Evolutionary conservation across 1,140 invertebrate genomes (phyloP).

Genomic region (Cydia fagiglandana): DNA sequence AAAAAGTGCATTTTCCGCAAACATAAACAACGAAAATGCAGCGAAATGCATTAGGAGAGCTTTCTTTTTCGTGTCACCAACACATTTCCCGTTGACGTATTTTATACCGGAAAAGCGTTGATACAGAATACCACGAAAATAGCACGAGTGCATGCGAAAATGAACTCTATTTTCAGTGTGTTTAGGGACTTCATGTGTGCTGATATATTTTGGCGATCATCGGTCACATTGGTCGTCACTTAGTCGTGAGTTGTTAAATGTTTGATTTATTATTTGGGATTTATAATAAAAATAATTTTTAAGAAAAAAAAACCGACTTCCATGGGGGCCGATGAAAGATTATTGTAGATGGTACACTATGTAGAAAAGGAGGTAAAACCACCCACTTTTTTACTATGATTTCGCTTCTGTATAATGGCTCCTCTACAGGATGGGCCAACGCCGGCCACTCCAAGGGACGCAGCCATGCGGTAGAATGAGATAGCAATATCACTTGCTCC

Average conservation of each 20-base stretch:
- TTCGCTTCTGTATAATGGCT: too few relatives aligned
- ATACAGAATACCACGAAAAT: neutral
- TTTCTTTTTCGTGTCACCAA: conserved; percentile 14
- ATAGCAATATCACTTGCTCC: too few relatives aligned
- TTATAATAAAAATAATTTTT: neutral
- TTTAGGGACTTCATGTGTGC: neutral
- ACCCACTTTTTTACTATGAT: too few relatives aligned
- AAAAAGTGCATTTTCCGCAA: neutral
- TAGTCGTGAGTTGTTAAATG: neutral
- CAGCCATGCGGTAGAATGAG: too few relatives aligned
- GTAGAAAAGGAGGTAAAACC: too few relatives aligned
- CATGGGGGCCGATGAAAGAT: too few relatives aligned
- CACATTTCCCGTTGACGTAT: conserved; percentile 9
- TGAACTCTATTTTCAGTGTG: neutral
- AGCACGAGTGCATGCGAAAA: neutral
- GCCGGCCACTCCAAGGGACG: too few relatives aligned
- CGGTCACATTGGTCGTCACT: neutral
- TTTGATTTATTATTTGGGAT: neutral
- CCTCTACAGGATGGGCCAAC: too few relatives aligned
- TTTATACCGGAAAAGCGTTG: neutral
- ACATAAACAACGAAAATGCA: conserved; percentile 10
- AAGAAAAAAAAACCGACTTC: too few relatives aligned
- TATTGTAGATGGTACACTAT: too few relatives aligned
- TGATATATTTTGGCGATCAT: neutral
- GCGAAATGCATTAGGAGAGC: neutral